These are phyloP conservation scores for Pachliopta kotzebuea DNA, from an alignment of 2,888 invertebrate genomes.

Conservation along the genomic window DNA sequence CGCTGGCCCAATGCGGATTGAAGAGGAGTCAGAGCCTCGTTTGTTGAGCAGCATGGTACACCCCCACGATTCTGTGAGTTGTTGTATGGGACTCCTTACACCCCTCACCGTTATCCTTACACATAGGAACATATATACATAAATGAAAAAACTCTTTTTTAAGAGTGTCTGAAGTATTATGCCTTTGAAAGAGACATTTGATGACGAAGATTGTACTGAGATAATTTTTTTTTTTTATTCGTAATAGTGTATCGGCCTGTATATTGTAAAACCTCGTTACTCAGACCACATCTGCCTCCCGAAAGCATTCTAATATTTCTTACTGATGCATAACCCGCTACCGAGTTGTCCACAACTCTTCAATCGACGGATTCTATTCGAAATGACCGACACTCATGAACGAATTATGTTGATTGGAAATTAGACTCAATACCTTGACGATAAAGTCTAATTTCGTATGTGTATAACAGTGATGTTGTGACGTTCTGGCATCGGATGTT, in stretches of 20 bases:
- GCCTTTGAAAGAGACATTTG: not conserved
- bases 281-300: slow-evolving; percentile 63
- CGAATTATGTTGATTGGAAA: slow-evolving; percentile 35
- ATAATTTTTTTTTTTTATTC: not conserved
- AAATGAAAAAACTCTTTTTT: too few species aligned
- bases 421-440: slow-evolving; percentile 25
- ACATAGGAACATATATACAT: too few species aligned
- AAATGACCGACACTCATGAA: slow-evolving; percentile 41
- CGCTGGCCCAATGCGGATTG: too few species aligned
- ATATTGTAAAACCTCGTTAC: slow-evolving; percentile 60
- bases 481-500: slow-evolving; percentile 49
- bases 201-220: not conserved
- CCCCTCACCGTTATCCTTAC: too few species aligned
- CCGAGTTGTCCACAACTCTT: slow-evolving; percentile 49
- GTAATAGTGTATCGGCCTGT: slow-evolving; percentile 32
- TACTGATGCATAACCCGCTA: slow-evolving; percentile 45
- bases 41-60: too few species aligned
- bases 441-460: slow-evolving; percentile 36
- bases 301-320: slow-evolving; percentile 51
- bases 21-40: too few species aligned
- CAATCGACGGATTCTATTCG: slow-evolving; percentile 48
- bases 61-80: too few species aligned
- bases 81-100: too few species aligned
- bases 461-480: slow-evolving; percentile 33
- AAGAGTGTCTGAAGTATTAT: too few species aligned